A percentile compares a stretch with the other conserved stretches of the same genome.
Conservation (phyloP, 2,797 vertebrate genomes). For the Poecilia gillii region DNA sequence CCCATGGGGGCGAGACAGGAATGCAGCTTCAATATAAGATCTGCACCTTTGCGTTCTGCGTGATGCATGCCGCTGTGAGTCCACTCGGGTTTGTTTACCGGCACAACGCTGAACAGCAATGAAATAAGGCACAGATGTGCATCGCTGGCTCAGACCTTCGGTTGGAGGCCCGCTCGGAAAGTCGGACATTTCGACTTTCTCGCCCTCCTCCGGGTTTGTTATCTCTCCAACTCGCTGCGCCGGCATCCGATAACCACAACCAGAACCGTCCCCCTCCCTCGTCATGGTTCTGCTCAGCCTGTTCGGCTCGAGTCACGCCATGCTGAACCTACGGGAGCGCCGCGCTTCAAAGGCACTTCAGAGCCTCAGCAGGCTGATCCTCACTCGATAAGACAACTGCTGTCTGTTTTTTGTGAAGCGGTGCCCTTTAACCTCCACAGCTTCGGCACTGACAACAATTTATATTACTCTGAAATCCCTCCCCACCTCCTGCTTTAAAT, state of each 20-base stretch:
- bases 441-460: slow-evolving; percentile 72
- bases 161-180: slow-evolving; percentile 60
- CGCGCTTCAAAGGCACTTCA: slow-evolving; percentile 57
- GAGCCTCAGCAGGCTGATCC: slow-evolving; percentile 58
- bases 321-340: slow-evolving; percentile 57
- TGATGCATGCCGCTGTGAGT: slow-evolving; percentile 65
- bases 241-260: slow-evolving; percentile 77
- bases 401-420: slow-evolving; percentile 57
- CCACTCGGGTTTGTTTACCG: slow-evolving; percentile 78
- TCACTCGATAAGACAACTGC: slow-evolving; percentile 66
- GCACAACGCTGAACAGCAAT: slow-evolving; percentile 78
- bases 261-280: slow-evolving; percentile 70
- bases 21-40: slow-evolving; percentile 78
- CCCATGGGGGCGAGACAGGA: slow-evolving; percentile 76
- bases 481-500: slow-evolving; percentile 62
- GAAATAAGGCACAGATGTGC: slow-evolving; percentile 84
- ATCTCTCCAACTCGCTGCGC: slow-evolving; percentile 74
- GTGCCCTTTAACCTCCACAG: slow-evolving; percentile 68
- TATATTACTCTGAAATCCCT: slow-evolving; percentile 70
- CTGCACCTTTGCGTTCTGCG: slow-evolving; percentile 76
- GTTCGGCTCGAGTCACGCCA: slow-evolving; percentile 63
- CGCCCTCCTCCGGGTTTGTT: slow-evolving; percentile 56
- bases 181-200: slow-evolving; percentile 59
- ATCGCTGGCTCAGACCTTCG: slow-evolving; percentile 74
- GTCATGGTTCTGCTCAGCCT: slow-evolving; percentile 46